These are phyloP conservation scores for Beris chalybata DNA, from an alignment of 2,888 invertebrate genomes.

Conservation along the genomic window DNA sequence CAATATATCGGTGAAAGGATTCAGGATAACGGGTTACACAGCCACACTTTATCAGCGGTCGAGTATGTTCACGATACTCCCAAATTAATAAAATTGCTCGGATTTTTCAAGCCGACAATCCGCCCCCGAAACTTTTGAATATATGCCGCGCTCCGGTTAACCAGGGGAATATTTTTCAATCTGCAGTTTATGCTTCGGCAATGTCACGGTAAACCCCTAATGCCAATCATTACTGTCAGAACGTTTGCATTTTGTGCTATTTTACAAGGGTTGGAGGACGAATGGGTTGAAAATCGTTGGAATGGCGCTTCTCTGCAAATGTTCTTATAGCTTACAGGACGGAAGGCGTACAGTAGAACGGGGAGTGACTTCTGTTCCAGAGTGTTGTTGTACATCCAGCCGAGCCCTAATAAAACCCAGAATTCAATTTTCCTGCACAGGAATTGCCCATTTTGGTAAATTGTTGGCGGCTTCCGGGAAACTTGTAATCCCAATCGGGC, in stretches of 20 bases:
- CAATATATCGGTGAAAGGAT: slow-evolving; percentile 4
- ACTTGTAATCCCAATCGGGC: slow-evolving; percentile 26
- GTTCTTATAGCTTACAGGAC: neutral
- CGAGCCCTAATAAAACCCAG: slow-evolving; percentile 36
- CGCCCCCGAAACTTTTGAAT: slow-evolving; percentile 5
- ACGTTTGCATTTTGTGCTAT: slow-evolving; percentile 37
- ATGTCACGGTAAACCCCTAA: slow-evolving; percentile 39
- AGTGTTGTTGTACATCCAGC: slow-evolving; percentile 20
- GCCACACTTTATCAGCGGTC: neutral
- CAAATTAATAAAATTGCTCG: slow-evolving; percentile 37
- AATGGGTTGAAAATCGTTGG: slow-evolving; percentile 22
- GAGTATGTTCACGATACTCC: slow-evolving; percentile 24
- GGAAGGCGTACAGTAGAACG: slow-evolving; percentile 13
- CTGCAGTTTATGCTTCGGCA: slow-evolving; percentile 37
- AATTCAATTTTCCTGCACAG: slow-evolving; percentile 39
- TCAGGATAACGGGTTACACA: slow-evolving; percentile 15
- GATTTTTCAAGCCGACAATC: slow-evolving; percentile 32
- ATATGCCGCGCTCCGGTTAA: slow-evolving; percentile 4
- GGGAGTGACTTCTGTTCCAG: slow-evolving; percentile 35
- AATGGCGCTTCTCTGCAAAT: neutral
- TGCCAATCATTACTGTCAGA: slow-evolving; percentile 39
- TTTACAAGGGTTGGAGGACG: slow-evolving; percentile 24
- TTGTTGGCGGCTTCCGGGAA: slow-evolving; percentile 35
- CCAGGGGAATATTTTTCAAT: slow-evolving; percentile 36
- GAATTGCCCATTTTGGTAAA: slow-evolving; percentile 39